Base-by-base conservation (phyloP, 2,888 invertebrate genomes). In the Cylloceria caligata region DNA sequence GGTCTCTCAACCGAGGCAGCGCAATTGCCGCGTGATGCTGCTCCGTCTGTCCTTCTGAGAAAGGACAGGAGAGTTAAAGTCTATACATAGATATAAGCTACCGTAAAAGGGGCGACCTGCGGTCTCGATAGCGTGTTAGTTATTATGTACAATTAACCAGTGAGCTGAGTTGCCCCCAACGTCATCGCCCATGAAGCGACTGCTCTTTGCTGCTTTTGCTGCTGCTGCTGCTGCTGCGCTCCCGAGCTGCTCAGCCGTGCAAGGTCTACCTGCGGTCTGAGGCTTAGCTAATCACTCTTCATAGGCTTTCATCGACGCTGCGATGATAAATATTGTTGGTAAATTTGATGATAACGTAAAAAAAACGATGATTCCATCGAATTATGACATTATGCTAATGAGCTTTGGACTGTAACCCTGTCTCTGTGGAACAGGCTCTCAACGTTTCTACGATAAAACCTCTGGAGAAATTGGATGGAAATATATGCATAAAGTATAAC, bases 261-360 rank as follows among this genome's bases (percentile, higher is more conserved):
- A 90, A 90, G 90, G 90, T 90, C 89, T 87, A 83, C 75, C 85
- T 90, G 90, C 85, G 90, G 90, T 90, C 87, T 85, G 73, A 77
- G 84, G 87, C 89, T 89, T 88, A 85, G 89, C 89, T 89, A 88
- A 90, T 90, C 90, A 87, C 86, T 89, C 87, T 88, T 90, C 87
- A 87, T 86, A 42, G 79, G 79, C 79, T 82, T 82, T 82, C 79
- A 79, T 78, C 78, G 77, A 67, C 78, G 49, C 36, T 60, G 19
- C 78, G 36, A 60, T 6, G 62, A 57, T 5, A 57, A 49, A 68
- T 77, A 78, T 81, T 49, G 81, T 81, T 78, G 65, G 62, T 74
- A 78, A 78, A 74, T 81, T 78, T 65, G 47, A 74, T 65, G 45
- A 42, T 42, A 49, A 81, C 69, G 27, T 52, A 36, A 21, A 13